Percentiles rank a stretch among this genome's conserved stretches.
Evolutionary conservation across 2,797 vertebrate genomes (phyloP).

Genomic region (Alauda arvensis): DNA sequence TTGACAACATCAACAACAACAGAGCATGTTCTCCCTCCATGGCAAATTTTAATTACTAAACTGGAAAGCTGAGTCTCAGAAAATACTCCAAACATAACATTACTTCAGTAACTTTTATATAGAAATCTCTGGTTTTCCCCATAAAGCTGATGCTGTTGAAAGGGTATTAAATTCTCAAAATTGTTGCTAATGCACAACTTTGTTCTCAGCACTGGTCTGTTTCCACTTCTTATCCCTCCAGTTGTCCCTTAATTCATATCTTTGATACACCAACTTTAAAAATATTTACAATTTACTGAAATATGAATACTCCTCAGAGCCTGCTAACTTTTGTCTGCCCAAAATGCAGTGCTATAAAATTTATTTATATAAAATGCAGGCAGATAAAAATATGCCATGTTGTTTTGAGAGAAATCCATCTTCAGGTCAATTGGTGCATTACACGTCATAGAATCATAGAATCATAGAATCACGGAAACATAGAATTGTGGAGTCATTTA

Average conservation of each 20-base stretch:
- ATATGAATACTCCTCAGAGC: neutral
- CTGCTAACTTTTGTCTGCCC: neutral
- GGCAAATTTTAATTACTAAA: conserved; percentile 4
- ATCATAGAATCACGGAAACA: neutral
- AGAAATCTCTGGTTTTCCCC: neutral
- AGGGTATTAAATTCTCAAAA: neutral
- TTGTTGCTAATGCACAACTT: neutral
- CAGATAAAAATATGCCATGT: neutral
- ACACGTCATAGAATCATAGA: neutral
- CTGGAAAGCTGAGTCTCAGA: neutral
- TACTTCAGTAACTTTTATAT: neutral
- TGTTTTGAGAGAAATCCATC: neutral
- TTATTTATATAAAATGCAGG: neutral
- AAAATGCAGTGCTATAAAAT: neutral
- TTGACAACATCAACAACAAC: neutral
- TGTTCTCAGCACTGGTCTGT: neutral
- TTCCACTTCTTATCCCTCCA: neutral
- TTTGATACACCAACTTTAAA: neutral
- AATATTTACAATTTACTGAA: neutral
- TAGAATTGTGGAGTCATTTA: neutral
- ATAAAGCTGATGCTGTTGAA: neutral
- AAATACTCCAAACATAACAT: neutral
- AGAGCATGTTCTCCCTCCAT: neutral
- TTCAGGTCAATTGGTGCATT: neutral
- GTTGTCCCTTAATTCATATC: neutral